Evolutionary conservation across 2,797 vertebrate genomes (phyloP).

Genomic region (Nyctalus aviator): DNA sequence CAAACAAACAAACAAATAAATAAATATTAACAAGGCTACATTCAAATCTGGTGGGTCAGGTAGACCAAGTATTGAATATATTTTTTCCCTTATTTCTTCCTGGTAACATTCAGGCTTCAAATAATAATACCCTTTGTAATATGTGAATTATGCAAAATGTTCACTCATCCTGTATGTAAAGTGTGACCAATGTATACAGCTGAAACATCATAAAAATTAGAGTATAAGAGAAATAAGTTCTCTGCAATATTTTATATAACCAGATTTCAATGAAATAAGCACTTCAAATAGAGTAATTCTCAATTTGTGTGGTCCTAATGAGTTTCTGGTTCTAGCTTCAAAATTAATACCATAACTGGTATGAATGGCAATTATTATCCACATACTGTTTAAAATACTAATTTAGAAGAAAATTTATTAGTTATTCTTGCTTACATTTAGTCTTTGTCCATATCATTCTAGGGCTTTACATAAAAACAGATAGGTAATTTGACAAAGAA

Average conservation of each 20-base stretch:
- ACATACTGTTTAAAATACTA: slow-evolving; percentile 1
- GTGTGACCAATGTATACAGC: not conserved
- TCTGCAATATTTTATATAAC: slow-evolving; percentile 23
- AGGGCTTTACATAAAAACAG: slow-evolving; percentile 31
- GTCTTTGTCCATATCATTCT: not conserved
- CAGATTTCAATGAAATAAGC: slow-evolving; percentile 9
- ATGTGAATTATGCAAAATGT: slow-evolving; percentile 41
- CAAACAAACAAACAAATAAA: not conserved
- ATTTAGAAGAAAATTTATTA: slow-evolving; percentile 44
- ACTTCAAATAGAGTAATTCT: slow-evolving; percentile 31
- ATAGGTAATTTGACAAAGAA: slow-evolving; percentile 32
- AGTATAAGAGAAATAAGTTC: not conserved
- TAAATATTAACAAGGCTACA: not conserved
- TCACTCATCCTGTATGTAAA: slow-evolving; percentile 4
- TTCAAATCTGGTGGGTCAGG: not conserved
- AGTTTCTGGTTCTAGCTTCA: slow-evolving; percentile 52
- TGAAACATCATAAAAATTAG: slow-evolving; percentile 6
- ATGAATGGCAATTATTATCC: not conserved
- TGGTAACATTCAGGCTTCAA: not conserved
- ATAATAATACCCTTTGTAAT: slow-evolving; percentile 6
- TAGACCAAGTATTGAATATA: not conserved
- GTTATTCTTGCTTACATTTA: slow-evolving; percentile 40
- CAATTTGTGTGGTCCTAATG: not conserved
- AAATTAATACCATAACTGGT: slow-evolving; percentile 21
- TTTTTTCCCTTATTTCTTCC: slow-evolving; percentile 42